Evolutionary conservation across 2,797 vertebrate species (phyloP), one percentile per base, ranked within the genome.

Genomic region (Nannoperca obscura): DNA sequence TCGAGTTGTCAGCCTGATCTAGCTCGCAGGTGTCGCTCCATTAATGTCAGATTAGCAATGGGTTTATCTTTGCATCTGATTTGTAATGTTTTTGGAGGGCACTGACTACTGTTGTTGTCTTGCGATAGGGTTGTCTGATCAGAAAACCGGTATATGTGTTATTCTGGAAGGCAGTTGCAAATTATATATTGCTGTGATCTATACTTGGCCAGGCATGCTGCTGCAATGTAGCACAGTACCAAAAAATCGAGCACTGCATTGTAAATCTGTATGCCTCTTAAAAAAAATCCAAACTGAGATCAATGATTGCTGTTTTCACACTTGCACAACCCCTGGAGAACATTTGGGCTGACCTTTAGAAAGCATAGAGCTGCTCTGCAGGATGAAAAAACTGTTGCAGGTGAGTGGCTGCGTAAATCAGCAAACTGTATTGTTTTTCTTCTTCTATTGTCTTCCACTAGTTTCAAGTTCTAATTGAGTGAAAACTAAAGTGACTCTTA

Each of bases 321-420:
- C 38, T 17, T 27, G 8, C 13, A 22, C 54, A 3, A 42, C 27
- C 50, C 36, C n/a, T 58, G 20, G 9, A 11, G 13, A 71, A 59
- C 38, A 77, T 67, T 83, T n/a, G 12, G 19, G 24, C 44, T 38
- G 34, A 86, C 71, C 57, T 64, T 74, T 65, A 64, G 24, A 66
- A 67, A 71, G 55, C 30, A 32, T 2, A 30, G 38, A 55, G 4
- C 49, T 30, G 30, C n/a, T 71, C 30, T 67, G 52, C 63, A 40
- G 36, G 2, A 62, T 38, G 53, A 73, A 68, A 46, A 76, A 49
- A 32, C 20, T 74, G 27, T 32, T 57, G 42, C 32, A 14, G 7
- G 12, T 27, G 70, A 66, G 19, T 27, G 13, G 19, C 42, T 64
- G 46, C 65, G 34, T 36, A 22, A 38, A 71, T 50, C 20, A 76